Base-by-base conservation (phyloP, 2,888 invertebrate species). In the Girardia tigrina region DNA sequence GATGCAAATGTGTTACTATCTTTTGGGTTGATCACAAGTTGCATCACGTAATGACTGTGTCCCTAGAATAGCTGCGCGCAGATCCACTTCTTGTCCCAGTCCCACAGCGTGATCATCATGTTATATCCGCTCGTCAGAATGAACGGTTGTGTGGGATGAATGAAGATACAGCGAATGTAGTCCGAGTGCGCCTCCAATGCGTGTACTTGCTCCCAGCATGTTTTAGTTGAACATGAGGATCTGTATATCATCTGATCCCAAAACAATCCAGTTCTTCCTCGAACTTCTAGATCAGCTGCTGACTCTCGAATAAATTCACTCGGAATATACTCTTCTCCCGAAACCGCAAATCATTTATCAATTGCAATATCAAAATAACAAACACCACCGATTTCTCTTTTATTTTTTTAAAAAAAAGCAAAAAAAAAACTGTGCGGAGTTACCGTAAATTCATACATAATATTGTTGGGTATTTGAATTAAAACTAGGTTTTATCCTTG, bases 1-100 rank as follows among this genome's bases (percentile, higher is more conserved):
- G 94, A 94, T 16, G 97, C 98, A 85, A 98, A 98, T 42, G 97
- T 97, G 85, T 99, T 98, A 85, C 97, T 98, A 83, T 98, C 98
- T 84, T 99, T 98, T 0, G 98, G 98, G 85, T 98, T 98, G 81
- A 98, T 91, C 0, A 94, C 95, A 80, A 99, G 91, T 85, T 99
- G 97, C 98, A 98, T 98, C 0, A 99, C 94, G 82, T 98, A 98
- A 85, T 99, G 98, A 0, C 94, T 92, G 86, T 98, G 98, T 0
- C 97, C 97, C 83, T 99, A 98, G 83, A 98, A 99, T 8, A 70
- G 20, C 84, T 98, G 95, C 82, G 97, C 95, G 81, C 94, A 93
- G 0, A 90, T 88, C 97, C 97, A 99, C 81, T 91, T 89, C 83
- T 95, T 94, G 75, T 98, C 98, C 98, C 98, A 98, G 84, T 99